A percentile compares a stretch with the other conserved stretches of the same genome.
Conservation (phyloP, 2,888 invertebrate species). For the Caenorhabditis sulstoni region DNA sequence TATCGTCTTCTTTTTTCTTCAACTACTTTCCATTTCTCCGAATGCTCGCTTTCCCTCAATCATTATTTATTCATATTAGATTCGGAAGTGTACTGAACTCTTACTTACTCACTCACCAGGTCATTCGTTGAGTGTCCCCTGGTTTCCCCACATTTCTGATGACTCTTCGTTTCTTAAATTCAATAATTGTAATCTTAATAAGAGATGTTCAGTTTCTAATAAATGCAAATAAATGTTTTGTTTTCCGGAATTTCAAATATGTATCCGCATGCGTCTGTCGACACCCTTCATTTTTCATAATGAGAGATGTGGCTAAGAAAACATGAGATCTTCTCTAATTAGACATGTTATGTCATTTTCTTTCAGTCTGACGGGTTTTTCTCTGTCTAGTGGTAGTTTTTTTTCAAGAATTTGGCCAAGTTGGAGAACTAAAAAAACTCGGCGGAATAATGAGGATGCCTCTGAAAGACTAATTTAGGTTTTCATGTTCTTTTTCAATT, state of each 20-base stretch:
- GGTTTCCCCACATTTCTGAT: no score
- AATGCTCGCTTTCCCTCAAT: slow-evolving; percentile 36
- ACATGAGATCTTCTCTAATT: slow-evolving; percentile 43
- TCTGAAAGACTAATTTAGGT: no score
- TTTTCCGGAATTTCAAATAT: slow-evolving; percentile 9
- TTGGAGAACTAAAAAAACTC: no score
- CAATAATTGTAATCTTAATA: slow-evolving; percentile 35
- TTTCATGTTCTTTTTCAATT: no score
- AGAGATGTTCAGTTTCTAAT: neutral
- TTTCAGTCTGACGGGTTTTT: neutral
- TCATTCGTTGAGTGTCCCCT: no score
- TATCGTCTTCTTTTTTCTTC: neutral
- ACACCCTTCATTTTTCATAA: slow-evolving; percentile 27
- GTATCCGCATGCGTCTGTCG: neutral
- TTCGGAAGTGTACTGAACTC: slow-evolving; percentile 53
- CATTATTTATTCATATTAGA: slow-evolving; percentile 51
- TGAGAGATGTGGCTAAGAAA: slow-evolving; percentile 28
- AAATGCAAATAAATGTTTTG: slow-evolving; percentile 28
- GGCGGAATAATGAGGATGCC: no score
- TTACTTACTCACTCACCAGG: no score
- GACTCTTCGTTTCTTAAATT: no score
- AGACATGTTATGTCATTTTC: slow-evolving; percentile 14
- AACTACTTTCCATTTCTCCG: neutral
- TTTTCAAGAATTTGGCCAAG: neutral
- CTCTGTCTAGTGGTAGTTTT: neutral